These are phyloP conservation scores for Melanostoma mellinum DNA, from an alignment of 2,888 invertebrate genomes.

Conservation along the genomic window DNA sequence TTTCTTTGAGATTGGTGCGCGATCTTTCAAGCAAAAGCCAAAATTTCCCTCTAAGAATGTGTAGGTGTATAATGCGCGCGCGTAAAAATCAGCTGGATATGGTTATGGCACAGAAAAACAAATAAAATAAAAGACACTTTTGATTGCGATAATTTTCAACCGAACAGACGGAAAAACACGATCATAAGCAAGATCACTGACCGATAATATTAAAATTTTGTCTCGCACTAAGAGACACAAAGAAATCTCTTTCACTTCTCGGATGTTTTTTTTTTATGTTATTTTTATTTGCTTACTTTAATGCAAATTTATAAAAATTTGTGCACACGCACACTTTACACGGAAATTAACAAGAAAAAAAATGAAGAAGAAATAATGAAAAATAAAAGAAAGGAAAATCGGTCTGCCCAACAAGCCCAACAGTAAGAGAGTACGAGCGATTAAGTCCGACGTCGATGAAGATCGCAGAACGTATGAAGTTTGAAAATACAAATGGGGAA, in stretches of 20 bases:
- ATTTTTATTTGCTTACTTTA: too few species aligned
- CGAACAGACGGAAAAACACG: slow-evolving; percentile 24
- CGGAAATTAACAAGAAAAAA: slow-evolving; percentile 17
- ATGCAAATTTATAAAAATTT: neutral
- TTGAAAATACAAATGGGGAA: slow-evolving; percentile 52
- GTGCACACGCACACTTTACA: neutral
- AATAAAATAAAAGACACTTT: slow-evolving; percentile 1
- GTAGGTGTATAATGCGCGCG: slow-evolving; percentile 21
- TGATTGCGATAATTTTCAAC: slow-evolving; percentile 38
- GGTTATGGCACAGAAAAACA: slow-evolving; percentile 29
- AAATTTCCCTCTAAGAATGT: slow-evolving; percentile 31
- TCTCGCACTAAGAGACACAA: slow-evolving; percentile 29
- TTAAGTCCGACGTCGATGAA: slow-evolving; percentile 73
- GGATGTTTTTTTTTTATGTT: neutral
- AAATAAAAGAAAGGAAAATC: slow-evolving; percentile 41
- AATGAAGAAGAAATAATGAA: slow-evolving; percentile 17
- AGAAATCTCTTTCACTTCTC: slow-evolving; percentile 52
- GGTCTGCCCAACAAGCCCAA: slow-evolving; percentile 17
- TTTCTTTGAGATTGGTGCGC: slow-evolving; percentile 26
- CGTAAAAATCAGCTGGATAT: slow-evolving; percentile 54
- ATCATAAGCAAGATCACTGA: slow-evolving; percentile 52
- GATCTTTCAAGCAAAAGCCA: slow-evolving; percentile 12
- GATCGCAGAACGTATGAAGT: slow-evolving; percentile 73
- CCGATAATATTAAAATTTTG: slow-evolving; percentile 41
- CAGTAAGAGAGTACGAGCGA: slow-evolving; percentile 31